Base-by-base conservation (phyloP, 2,797 vertebrate species). In the Gobionotothen gibberifrons region DNA sequence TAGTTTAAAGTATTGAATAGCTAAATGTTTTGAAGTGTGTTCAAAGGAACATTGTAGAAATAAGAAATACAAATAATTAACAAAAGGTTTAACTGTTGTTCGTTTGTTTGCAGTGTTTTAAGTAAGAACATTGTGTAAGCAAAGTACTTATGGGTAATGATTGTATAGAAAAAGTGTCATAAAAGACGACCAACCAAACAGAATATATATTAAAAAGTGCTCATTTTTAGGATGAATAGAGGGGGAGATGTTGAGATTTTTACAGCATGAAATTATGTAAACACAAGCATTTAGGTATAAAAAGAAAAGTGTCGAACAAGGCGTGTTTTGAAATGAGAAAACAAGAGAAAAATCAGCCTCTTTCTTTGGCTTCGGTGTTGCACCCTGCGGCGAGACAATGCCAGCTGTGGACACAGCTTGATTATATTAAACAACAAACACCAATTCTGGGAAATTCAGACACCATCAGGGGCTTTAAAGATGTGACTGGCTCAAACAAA, bases 361-460 rank as follows among this genome's bases (percentile, higher is more conserved):
- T 56, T 42, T 53, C 59, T 76, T 61, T 59, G 43, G 1, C 57
- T 46, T 42, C 1, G 29, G 61, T 19, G 69, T 15, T 69, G 63
- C 22, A 26, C 67, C 82, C 83, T 61, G 64, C 70, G 21, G 87
- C 0, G 54, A 79, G 0, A 52, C 70, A 46, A 55, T 32, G 52
- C 63, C 9, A 69, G 14, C 64, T 87, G 84, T 89, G 89, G 86
- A 90, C 83, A 81, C 90, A 90, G 88, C 87, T 91, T 84, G 80
- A 64, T 66, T 65, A 40, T 61, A 73, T 78, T 54, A 82, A 87
- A 81, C 72, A 83, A 71, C 68, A 63, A 74, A 72, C 56, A 72
- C 15, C 14, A 7, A n/a, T 85, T 87, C 77, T 79, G 66, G 62
- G 80, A 86, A 80, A 66, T 73, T 14, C 16, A 15, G 69, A 66